phyloP scores from a whole-genome alignment of 2,888 invertebrate species.

The Chaetoderma sp. region DNA sequence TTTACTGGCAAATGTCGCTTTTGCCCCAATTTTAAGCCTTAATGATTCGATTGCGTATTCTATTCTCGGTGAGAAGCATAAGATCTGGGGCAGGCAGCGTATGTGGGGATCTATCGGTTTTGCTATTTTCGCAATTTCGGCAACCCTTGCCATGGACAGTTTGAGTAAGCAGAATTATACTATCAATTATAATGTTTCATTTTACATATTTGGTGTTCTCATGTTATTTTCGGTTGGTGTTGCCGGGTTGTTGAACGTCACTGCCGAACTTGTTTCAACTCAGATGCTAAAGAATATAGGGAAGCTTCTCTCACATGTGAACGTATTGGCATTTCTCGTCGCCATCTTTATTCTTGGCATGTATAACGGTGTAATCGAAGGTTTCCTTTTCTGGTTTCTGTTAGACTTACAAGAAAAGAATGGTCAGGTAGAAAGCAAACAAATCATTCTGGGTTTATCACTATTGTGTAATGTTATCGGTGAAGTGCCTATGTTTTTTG shows the following conservation, averaged over 20 bases:
- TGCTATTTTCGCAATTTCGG: constrained; percentile 70
- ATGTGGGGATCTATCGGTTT: constrained; percentile 91
- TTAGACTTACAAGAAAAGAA: constrained; percentile 54
- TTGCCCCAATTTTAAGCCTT: constrained; percentile 87
- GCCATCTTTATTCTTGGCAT: constrained; percentile 86
- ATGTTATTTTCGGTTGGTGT: constrained; percentile 80
- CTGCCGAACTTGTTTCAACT: constrained; percentile 42
- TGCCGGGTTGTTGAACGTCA: constrained; percentile 69
- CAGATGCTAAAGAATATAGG: constrained; percentile 79
- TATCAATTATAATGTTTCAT: constrained; percentile 49
- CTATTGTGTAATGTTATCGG: constrained; percentile 50
- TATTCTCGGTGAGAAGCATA: constrained; percentile 85
- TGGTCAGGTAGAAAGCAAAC: constrained; percentile 64
- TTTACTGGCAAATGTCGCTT: constrained; percentile 84
- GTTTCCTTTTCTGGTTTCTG: constrained; percentile 86
- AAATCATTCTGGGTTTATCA: constrained; percentile 57
- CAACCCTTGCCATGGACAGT: constrained; percentile 58
- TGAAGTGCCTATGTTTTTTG: constrained; percentile 74
- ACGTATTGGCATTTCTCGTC: constrained; percentile 83
- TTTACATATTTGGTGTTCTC: constrained; percentile 73
- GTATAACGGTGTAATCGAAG: constrained; percentile 90
- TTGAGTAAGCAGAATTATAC: constrained; percentile 23
- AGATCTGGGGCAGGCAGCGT: constrained; percentile 86
- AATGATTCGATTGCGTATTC: constrained; percentile 90
- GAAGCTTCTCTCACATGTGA: constrained; percentile 82